A percentile compares a stretch with the other conserved stretches of the same genome.
phyloP scores from a whole-genome alignment of 2,797 vertebrate species.

The Aphelocoma californica region DNA sequence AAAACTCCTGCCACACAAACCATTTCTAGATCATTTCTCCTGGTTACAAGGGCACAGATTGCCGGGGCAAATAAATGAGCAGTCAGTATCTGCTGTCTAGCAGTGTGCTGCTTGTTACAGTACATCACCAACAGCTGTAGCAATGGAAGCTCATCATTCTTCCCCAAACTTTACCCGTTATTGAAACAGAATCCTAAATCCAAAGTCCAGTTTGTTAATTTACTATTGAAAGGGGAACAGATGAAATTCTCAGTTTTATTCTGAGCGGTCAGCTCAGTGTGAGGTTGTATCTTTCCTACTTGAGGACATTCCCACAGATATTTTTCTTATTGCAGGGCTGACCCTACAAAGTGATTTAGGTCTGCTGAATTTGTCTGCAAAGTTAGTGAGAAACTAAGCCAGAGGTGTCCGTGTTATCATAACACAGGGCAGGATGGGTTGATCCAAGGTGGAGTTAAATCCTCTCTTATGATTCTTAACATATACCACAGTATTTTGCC shows the following conservation, averaged over 20 bases:
- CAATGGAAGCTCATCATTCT: background rate
- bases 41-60: background rate
- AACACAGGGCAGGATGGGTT: background rate
- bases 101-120: background rate
- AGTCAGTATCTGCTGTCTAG: background rate
- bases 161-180: background rate
- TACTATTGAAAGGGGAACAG: background rate
- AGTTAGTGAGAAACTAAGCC: background rate
- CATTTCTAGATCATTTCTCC: background rate
- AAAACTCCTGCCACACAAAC: background rate
- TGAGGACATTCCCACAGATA: background rate
- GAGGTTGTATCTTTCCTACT: background rate
- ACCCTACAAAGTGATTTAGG: background rate
- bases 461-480: background rate
- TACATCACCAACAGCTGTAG: background rate
- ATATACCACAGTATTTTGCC: background rate
- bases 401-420: background rate
- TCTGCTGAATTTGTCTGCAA: background rate
- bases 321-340: background rate
- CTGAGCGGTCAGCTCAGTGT: background rate
- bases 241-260: background rate
- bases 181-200: background rate
- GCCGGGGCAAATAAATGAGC: background rate
- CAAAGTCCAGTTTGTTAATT: background rate
- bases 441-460: background rate